Percentiles rank a stretch among this genome's conserved stretches.
Evolutionary conservation across 2,113 vertebrate genomes (phyloP).

Genomic region (Odontophorus gujanensis): DNA sequence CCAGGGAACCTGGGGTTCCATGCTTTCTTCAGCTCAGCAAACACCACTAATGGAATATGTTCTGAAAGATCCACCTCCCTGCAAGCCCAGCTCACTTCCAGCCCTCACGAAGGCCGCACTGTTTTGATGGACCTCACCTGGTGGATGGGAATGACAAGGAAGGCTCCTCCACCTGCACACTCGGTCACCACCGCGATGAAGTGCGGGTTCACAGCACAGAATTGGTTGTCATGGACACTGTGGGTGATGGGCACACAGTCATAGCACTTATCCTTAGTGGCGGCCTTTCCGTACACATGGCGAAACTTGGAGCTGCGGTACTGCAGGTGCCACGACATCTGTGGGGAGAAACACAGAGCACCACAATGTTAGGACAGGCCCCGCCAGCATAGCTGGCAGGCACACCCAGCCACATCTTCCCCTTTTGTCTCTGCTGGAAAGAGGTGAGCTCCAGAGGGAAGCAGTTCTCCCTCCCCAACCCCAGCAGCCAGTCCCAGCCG

Average conservation of each 20-base stretch:
- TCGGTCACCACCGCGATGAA: conserved; percentile 95
- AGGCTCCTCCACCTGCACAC: conserved; percentile 89
- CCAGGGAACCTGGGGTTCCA: neutral
- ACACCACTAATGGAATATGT: neutral
- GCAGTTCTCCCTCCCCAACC: neutral
- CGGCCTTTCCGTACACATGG: conserved; percentile 87
- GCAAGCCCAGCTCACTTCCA: neutral
- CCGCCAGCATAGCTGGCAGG: neutral
- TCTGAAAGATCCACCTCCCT: rapidly evolving
- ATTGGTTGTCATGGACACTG: conserved; percentile 92
- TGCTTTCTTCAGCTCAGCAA: neutral
- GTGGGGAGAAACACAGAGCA: neutral
- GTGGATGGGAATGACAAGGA: conserved; percentile 88
- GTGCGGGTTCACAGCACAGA: conserved; percentile 90
- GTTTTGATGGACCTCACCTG: conserved; percentile 76
- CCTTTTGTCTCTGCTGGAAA: neutral
- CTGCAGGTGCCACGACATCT: conserved; percentile 93
- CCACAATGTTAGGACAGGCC: rapidly evolving
- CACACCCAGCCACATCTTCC: rapidly evolving
- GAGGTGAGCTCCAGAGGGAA: neutral
- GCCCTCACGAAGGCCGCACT: rapidly evolving
- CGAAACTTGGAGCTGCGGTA: conserved; percentile 91
- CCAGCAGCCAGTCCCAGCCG: neutral
- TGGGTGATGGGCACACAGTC: conserved; percentile 87
- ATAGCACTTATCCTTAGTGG: conserved; percentile 87